Base-by-base conservation (phyloP, 1,140 invertebrate species). In the Drosophila virilis region DNA sequence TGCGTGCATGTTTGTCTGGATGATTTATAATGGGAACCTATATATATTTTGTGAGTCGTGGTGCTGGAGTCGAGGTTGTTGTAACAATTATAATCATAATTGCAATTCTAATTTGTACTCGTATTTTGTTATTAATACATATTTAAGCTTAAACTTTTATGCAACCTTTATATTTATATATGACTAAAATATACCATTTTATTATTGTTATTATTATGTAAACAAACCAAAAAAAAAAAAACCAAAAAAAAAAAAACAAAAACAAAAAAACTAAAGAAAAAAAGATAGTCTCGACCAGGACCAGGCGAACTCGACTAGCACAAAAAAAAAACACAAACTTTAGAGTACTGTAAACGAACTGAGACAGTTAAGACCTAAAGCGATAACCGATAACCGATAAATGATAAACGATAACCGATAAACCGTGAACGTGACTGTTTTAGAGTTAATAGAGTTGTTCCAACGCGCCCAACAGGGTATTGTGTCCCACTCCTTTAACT, bases 131-230 rank as follows among this genome's bases (percentile, higher is more conserved):
- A 60, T 32, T 60, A 61, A 61, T 55, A 74, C 60, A 48, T 58
- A 84, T 71, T 77, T 84, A 78, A 83, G 75, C 62, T 73, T 74
- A 67, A 52, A 54, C 48, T 43, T 68, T 70, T 66, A 77, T 82
- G 60, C 72, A 77, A 72, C 57, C 54, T 72, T 77, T 71, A 74
- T 74, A 79, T 88, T 89, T 88, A 89, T 79, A 88, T 77, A 83
- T 88, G 72, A 88, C 83, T 88, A 88, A 88, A 88, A 76, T 88
- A 78, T 88, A 88, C 76, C 79, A 88, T 88, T 88, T 88, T 88
- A 83, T 88, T 79, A 79, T 79, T 88, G 78, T 86, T 85, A 88
- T 85, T 85, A 80, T 83, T 88, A 77, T 81, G 78, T 81, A 78
- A 82, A 84, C 65, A 72, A 84, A 77, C 55, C 54, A 71, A 40